Base-by-base conservation (phyloP, 2,113 vertebrate species). In the Vidua chalybeata region DNA sequence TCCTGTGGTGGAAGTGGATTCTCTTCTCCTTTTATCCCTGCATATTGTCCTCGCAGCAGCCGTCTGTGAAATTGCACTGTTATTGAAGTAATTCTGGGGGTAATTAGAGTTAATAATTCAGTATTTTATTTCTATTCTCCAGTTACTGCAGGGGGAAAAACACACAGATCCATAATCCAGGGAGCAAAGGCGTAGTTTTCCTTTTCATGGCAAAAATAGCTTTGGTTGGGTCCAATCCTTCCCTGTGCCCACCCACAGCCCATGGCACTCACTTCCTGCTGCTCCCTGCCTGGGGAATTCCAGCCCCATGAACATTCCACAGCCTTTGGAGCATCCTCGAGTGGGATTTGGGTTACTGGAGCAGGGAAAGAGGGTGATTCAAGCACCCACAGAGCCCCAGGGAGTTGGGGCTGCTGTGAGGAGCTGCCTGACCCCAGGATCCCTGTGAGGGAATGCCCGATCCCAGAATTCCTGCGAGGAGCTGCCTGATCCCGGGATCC, bases 71-170 rank as follows among this genome's bases (percentile, higher is more conserved):
- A 97, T 97, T 96, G 95, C 91, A 73, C 96, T 96, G 96, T 97
- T 97, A 97, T 97, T 97, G 97, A 97, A 97, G 96, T 97, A 97
- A 97, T 97, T 97, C 97, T 97, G 97, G 96, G 96, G 96, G 94
- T 97, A 97, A 97, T 97, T 97, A 97, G 96, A 97, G 95, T 97
- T 97, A 97, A 97, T 97, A 97, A 97, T 97, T 97, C 96, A 95
- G 96, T 95, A 97, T 97, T 97, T 97, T 96, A 97, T 97, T 97
- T 97, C 96, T 97, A 96, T 96, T 97, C 95, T 97, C 96, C 94
- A 96, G 97, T 97, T 97, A 96, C 95, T 95, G 95, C 95, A 93
- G 92, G 89, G 92, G 95, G 84, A 91, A 87, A 93, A 96, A 74
- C 89, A 93, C 41, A 95, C 82, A 94, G 59, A 94, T 87, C 81